Evolutionary conservation across 2,113 vertebrate species (phyloP).

Genomic region (Heterochromis multidens): DNA sequence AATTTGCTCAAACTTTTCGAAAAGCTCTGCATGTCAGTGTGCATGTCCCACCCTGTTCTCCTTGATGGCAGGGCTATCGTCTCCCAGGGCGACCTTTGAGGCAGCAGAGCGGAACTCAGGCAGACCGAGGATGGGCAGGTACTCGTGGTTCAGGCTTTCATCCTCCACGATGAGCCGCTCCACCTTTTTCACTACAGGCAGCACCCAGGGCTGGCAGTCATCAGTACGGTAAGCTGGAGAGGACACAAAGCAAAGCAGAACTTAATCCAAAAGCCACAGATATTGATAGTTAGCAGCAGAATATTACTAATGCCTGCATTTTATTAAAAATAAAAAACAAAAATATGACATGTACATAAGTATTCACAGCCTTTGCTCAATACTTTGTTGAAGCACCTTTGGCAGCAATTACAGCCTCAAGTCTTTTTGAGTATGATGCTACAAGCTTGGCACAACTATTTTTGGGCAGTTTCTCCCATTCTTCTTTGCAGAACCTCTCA

Average conservation of each 20-base stretch:
- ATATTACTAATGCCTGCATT: neutral
- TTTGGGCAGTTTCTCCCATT: no score
- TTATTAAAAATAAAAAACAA: no score
- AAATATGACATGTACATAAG: no score
- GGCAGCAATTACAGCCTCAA: no score
- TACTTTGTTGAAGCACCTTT: no score
- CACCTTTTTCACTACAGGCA: conserved; percentile 96
- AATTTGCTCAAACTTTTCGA: neutral
- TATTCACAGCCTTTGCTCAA: no score
- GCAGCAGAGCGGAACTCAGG: conserved; percentile 85
- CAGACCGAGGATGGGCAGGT: conserved; percentile 92
- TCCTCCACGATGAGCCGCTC: conserved; percentile 86
- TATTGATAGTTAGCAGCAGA: neutral
- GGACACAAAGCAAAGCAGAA: neutral
- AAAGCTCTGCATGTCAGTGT: neutral
- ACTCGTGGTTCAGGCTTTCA: conserved; percentile 89
- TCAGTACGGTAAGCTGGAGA: conserved; percentile 91
- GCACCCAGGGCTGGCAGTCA: conserved; percentile 91
- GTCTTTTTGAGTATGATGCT: no score
- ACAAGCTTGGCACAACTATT: no score
- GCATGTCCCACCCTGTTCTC: conserved; percentile 81
- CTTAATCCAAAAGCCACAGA: neutral
- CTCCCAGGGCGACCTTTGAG: conserved; percentile 87
- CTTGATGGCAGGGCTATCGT: conserved; percentile 83
- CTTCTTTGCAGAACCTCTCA: no score